Percentiles rank a stretch among this genome's conserved stretches.
phyloP scores from a whole-genome alignment of 2,888 invertebrate species.

The Lasius platythorax region DNA sequence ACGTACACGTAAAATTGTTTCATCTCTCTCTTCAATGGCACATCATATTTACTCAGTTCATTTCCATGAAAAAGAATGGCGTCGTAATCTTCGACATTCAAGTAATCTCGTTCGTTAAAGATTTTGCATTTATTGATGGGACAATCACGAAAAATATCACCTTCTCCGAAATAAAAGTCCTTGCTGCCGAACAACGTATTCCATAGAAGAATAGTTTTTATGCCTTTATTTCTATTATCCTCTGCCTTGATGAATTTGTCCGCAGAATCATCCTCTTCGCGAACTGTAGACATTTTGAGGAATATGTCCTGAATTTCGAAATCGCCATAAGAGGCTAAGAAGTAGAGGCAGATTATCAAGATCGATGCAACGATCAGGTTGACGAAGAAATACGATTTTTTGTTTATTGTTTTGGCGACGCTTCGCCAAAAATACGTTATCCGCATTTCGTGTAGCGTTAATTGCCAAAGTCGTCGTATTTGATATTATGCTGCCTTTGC shows the following conservation, averaged over 20 bases:
- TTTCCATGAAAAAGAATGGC: conserved; percentile 87
- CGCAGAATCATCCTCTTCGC: not conserved
- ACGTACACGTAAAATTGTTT: conserved; percentile 87
- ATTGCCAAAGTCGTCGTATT: not conserved
- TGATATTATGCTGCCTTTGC: not conserved
- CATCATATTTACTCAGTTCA: conserved; percentile 75
- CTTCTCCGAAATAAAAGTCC: conserved; percentile 76
- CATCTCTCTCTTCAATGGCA: conserved; percentile 83
- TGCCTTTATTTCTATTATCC: not conserved
- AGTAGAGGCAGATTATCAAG: conserved; percentile 60
- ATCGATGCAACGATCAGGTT: conserved; percentile 53
- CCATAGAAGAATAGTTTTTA: conserved; percentile 80
- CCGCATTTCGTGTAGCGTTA: not conserved
- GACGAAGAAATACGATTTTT: conserved; percentile 56
- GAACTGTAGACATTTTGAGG: conserved; percentile 10
- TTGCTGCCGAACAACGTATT: conserved; percentile 79
- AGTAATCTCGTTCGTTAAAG: conserved; percentile 82
- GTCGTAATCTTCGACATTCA: conserved; percentile 85
- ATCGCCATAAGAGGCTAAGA: conserved; percentile 63
- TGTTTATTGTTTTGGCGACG: conserved; percentile 54
- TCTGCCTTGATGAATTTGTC: not conserved
- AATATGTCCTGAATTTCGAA: conserved; percentile 44
- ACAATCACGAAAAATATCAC: conserved; percentile 71
- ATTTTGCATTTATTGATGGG: conserved; percentile 86
- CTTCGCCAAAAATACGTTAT: not conserved